Conservation (phyloP, 1,140 invertebrate genomes). For the Chrysomallon squamiferum region DNA sequence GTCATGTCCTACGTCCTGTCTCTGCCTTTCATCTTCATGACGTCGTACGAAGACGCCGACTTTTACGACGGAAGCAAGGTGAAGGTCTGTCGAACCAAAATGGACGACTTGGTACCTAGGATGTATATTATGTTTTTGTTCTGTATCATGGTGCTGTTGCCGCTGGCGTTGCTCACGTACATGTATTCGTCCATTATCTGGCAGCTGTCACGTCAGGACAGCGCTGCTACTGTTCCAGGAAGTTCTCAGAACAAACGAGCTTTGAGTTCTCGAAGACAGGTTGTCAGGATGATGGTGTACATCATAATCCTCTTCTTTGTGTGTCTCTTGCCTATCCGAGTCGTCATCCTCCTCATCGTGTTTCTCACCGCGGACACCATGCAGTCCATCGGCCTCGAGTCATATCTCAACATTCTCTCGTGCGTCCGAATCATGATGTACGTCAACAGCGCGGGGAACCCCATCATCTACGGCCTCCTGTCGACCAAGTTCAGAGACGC, state of each 20-base stretch:
- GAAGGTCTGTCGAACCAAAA: conserved; percentile 29
- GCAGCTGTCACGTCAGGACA: conserved; percentile 11
- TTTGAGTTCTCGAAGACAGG: conserved; percentile 58
- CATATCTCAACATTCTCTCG: conserved; percentile 85
- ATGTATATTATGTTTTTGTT: conserved; percentile 34
- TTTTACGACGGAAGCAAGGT: conserved; percentile 36
- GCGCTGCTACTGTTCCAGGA: conserved; percentile 3
- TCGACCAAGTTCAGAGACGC: conserved; percentile 53
- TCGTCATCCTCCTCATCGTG: conserved; percentile 73
- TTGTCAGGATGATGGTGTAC: conserved; percentile 87
- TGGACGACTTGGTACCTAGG: conserved; percentile 10
- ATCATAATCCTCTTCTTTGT: conserved; percentile 91
- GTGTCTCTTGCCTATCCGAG: conserved; percentile 85
- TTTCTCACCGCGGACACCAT: conserved; percentile 74
- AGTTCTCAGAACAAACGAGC: conserved; percentile 3
- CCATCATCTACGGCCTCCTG: conserved; percentile 55
- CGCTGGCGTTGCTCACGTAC: conserved; percentile 29
- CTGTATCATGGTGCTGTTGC: conserved; percentile 26
- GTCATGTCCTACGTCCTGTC: conserved; percentile 24
- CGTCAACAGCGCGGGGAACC: conserved; percentile 55
- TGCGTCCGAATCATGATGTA: conserved; percentile 69
- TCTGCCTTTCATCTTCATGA: conserved; percentile 39
- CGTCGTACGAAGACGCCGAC: conserved; percentile 10
- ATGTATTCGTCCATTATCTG: conserved; percentile 40
- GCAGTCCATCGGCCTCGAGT: conserved; percentile 74